phyloP scores from a whole-genome alignment of 2,888 invertebrate species.

The Anticlea derivata region DNA sequence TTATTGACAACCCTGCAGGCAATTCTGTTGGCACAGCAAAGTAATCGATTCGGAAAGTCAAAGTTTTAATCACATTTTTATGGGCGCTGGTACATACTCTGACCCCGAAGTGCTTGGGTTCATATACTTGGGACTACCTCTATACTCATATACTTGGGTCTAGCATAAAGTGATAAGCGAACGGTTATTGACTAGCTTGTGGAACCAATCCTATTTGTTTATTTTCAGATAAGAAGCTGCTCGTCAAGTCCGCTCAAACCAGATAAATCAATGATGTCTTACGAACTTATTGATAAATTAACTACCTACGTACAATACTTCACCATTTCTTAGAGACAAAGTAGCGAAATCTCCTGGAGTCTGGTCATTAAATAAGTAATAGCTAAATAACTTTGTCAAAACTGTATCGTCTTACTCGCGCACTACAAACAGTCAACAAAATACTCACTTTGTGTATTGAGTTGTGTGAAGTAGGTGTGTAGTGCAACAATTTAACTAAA shows the following conservation, averaged over 20 bases:
- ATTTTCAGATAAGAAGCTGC: too few species aligned
- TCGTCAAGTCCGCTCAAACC: too few species aligned
- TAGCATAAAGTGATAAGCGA: too few species aligned
- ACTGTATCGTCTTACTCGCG: background rate
- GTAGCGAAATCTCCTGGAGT: background rate
- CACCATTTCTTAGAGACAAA: background rate
- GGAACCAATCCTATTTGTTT: too few species aligned
- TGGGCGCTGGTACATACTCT: conserved; percentile 13
- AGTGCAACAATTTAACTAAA: background rate
- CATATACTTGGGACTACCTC: too few species aligned
- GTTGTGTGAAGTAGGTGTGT: background rate
- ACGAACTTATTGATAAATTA: background rate
- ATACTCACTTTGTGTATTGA: conserved; percentile 7
- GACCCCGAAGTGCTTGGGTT: background rate
- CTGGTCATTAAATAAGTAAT: background rate
- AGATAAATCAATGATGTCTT: background rate
- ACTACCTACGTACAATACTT: background rate
- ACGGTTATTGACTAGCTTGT: too few species aligned
- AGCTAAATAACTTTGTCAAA: background rate
- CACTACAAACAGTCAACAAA: conserved; percentile 7
- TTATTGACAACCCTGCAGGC: conserved; percentile 18
- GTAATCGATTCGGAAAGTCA: conserved; percentile 29
- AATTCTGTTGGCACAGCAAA: conserved; percentile 25
- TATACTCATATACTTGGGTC: too few species aligned
- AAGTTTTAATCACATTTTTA: conserved; percentile 39